These are phyloP conservation scores for Parazoanthus swiftii DNA, from an alignment of 92 coral and sea anemone genomes.

Conservation along the genomic window DNA sequence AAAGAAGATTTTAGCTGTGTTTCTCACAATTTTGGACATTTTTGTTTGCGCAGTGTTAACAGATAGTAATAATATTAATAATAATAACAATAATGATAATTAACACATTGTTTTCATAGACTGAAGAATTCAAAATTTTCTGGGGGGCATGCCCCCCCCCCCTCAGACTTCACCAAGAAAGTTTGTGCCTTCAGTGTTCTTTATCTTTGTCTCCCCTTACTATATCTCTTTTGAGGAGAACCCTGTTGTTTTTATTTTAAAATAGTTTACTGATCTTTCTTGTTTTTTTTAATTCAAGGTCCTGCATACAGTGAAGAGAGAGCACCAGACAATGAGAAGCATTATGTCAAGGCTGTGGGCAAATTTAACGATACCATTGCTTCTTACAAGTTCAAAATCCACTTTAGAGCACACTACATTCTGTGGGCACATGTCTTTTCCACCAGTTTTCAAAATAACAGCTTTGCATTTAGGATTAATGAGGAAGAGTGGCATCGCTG, in stretches of 20 bases:
- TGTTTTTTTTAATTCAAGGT: conserved; percentile 51
- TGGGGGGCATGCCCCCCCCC: too few species aligned
- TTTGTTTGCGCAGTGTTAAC: too few species aligned
- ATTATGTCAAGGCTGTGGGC: conserved; percentile 66
- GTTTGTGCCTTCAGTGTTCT: too few species aligned
- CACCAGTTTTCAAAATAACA: conserved; percentile 49
- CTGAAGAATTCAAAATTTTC: too few species aligned
- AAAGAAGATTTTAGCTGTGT: too few species aligned
- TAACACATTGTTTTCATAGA: too few species aligned
- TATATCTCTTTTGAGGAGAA: too few species aligned
- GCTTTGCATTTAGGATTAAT: conserved; percentile 67
- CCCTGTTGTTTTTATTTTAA: neutral
- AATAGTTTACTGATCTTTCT: neutral
- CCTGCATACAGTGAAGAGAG: conserved; percentile 74
- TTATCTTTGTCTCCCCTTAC: too few species aligned
- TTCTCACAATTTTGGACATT: too few species aligned
- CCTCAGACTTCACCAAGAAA: too few species aligned
- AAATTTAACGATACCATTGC: conserved; percentile 58
- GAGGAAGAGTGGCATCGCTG: conserved; percentile 69
- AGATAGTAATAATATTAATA: too few species aligned
- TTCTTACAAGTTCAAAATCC: conserved; percentile 61
- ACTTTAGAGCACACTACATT: conserved; percentile 55
- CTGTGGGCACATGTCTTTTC: conserved; percentile 74
- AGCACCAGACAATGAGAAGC: neutral
- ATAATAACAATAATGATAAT: too few species aligned